Base-by-base conservation (phyloP, 1,140 invertebrate genomes). In the Camponotus vicinus region DNA sequence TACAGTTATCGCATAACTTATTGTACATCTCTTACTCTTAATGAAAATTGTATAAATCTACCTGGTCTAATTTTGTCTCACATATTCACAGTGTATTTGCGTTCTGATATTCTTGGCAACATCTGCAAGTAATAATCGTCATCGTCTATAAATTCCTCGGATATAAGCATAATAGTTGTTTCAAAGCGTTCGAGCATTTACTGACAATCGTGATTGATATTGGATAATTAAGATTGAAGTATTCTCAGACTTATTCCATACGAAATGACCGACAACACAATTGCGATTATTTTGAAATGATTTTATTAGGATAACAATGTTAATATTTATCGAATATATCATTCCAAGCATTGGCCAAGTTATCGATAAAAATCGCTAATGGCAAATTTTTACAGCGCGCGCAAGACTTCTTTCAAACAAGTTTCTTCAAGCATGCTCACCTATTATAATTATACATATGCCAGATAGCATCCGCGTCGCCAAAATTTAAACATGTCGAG, bases 91-190 rank as follows among this genome's bases (percentile, higher is more conserved):
- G 11, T 61, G 18, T 52, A 82, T 82, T 61, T 45, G 55, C 55
- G 27, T 42, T 70, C 66, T 57, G 78, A 80, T 82, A 82, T 82
- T 82, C 55, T 40, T 73, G 55, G 67, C 40, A 75, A 37, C 79
- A 83, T 83, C 27, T 75, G 69, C 79, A 57, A 61, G 67, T 82
- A 82, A 75, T 83, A 83, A 83, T 55, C 40, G 13, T 55, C 49
- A 73, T 37, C 37, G 69, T 83, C 42, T 83, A 73, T 75, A 73
- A 61, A 83, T 83, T 83, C 15, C 59, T 75, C 40, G 32, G 55
- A 75, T 27, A 27, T 27, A 27, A 59, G 45, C 37, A 52, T 27
- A 21, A 27, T 40, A 40, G 8, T 77, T 42, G 52, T 42, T 49
- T 69, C 64, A 49, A 52, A 55, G 55, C 42, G 27, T 34, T 27